Percentiles rank a stretch among this genome's conserved stretches.
Conservation (phyloP, 2,888 invertebrate species). For the Amblyjoppa fuscipennis region DNA sequence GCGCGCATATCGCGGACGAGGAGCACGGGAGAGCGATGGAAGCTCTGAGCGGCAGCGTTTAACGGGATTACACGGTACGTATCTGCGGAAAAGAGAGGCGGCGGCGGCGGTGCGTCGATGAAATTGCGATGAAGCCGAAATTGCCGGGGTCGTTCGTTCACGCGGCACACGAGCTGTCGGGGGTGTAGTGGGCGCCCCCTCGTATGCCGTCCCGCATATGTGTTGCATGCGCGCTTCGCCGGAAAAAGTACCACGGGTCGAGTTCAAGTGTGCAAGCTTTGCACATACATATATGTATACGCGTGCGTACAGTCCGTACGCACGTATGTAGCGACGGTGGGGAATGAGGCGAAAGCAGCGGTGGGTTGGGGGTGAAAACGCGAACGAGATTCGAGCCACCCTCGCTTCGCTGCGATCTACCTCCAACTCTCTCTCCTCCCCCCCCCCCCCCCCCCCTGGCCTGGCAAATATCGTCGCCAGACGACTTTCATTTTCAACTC, state of each 20-base stretch:
- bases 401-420: conserved; percentile 31
- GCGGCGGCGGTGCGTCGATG: conserved; percentile 72
- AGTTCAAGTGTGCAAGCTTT: conserved; percentile 28
- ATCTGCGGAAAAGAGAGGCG: conserved; percentile 70
- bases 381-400: conserved; percentile 54
- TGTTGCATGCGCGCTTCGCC: conserved; percentile 15
- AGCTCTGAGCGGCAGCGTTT: conserved; percentile 63
- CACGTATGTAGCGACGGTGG: conserved; percentile 27
- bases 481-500: conserved; percentile 82
- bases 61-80: conserved; percentile 68
- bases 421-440: conserved; percentile 35
- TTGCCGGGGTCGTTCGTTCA: conserved; percentile 65
- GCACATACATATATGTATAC: neutral
- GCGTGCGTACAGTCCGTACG: neutral
- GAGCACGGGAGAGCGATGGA: conserved; percentile 9
- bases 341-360: conserved; percentile 24
- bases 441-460: neutral
- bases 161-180: conserved; percentile 31
- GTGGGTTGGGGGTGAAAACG: conserved; percentile 67
- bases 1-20: conserved; percentile 30
- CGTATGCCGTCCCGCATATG: neutral
- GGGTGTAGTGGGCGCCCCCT: neutral
- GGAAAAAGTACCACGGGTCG: conserved; percentile 52
- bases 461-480: conserved; percentile 80
- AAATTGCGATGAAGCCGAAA: conserved; percentile 79